Percentiles rank a stretch among this genome's conserved stretches.
Evolutionary conservation across 2,797 vertebrate genomes (phyloP).

Genomic region (Mormyrus hasselquistii): DNA sequence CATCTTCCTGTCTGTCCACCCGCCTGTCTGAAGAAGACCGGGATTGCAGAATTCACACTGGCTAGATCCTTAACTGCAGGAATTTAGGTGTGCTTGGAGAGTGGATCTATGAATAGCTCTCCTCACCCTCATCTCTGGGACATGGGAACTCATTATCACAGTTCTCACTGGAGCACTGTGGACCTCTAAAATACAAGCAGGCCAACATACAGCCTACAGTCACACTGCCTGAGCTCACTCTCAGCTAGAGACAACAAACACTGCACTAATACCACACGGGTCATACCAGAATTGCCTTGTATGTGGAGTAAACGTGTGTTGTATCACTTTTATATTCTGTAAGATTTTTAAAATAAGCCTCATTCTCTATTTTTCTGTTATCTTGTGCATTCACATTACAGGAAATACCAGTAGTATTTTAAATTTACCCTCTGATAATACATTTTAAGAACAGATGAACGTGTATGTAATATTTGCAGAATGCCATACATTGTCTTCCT

Average conservation of each 20-base stretch:
- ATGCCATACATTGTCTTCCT: slow-evolving; percentile 16
- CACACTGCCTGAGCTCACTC: neutral
- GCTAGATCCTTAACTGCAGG: slow-evolving; percentile 11
- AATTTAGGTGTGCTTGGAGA: slow-evolving; percentile 8
- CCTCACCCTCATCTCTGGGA: slow-evolving; percentile 34
- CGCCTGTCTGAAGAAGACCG: neutral
- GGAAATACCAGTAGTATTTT: neutral
- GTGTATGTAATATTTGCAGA: slow-evolving; percentile 9
- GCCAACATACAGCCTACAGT: neutral
- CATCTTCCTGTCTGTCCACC: neutral
- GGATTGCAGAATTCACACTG: neutral
- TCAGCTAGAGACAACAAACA: neutral
- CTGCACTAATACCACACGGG: neutral
- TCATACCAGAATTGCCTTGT: neutral
- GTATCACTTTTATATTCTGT: neutral
- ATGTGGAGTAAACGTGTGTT: neutral
- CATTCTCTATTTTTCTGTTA: neutral
- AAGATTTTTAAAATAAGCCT: neutral
- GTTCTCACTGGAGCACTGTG: slow-evolving; percentile 41
- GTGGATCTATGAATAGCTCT: slow-evolving; percentile 27
- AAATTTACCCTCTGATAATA: neutral
- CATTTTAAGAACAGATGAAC: neutral
- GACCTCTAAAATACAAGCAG: slow-evolving; percentile 8
- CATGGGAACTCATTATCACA: slow-evolving; percentile 59
- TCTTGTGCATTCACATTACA: neutral